Evolutionary conservation across 2,888 invertebrate species (phyloP).

Genomic region (Macrophya alboannulata): DNA sequence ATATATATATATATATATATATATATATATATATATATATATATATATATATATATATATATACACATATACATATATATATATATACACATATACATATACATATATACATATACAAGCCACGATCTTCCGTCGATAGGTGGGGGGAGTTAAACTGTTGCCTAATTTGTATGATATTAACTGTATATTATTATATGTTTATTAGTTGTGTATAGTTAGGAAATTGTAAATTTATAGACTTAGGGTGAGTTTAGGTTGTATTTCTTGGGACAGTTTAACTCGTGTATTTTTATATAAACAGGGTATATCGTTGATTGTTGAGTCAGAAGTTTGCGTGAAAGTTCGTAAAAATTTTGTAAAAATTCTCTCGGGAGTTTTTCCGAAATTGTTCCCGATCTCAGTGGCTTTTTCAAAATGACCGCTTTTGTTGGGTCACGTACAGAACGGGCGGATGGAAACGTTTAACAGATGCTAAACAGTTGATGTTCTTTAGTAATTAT

Average conservation of each 20-base stretch:
- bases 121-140: constrained; percentile 47
- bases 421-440: constrained; percentile 76
- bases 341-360: constrained; percentile 71
- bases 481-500: constrained; percentile 65
- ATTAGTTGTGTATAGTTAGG: constrained; percentile 53
- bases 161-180: constrained; percentile 50
- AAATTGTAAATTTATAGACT: constrained; percentile 50
- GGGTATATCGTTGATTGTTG: constrained; percentile 56
- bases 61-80: too few relatives aligned
- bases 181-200: constrained; percentile 53
- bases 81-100: too few relatives aligned
- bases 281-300: constrained; percentile 55
- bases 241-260: constrained; percentile 48
- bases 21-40: too few relatives aligned
- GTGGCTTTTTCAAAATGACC: constrained; percentile 76
- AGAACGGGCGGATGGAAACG: constrained; percentile 71
- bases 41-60: too few relatives aligned
- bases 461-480: constrained; percentile 53
- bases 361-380: constrained; percentile 32
- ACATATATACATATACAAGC: too few relatives aligned
- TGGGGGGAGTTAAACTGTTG: constrained; percentile 46
- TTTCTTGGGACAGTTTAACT: constrained; percentile 47
- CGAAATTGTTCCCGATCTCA: constrained; percentile 74
- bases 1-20: too few relatives aligned
- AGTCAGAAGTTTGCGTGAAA: constrained; percentile 60